phyloP scores from a whole-genome alignment of 2,888 invertebrate species.

The Eulithis testata region DNA sequence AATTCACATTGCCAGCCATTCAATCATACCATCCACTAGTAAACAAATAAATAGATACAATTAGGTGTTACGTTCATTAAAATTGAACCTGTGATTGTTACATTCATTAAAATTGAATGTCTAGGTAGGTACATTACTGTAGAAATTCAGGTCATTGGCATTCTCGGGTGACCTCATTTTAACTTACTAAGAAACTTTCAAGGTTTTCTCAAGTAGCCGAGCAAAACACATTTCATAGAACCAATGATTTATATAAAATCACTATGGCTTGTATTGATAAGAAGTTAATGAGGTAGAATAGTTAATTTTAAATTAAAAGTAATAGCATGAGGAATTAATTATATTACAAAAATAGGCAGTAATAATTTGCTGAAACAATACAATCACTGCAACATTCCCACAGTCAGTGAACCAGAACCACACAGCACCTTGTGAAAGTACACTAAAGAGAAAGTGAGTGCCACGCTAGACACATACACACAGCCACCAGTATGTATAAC shows the following conservation, averaged over 20 bases:
- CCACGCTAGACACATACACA: constrained; percentile 69
- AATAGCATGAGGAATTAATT: not conserved
- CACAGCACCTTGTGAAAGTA: constrained; percentile 82
- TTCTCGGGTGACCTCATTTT: constrained; percentile 53
- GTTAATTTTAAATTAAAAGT: not conserved
- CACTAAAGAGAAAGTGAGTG: constrained; percentile 82
- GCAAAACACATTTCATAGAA: constrained; percentile 27
- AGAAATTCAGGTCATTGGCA: constrained; percentile 54
- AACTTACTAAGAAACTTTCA: constrained; percentile 51
- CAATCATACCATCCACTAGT: no score
- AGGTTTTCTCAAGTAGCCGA: constrained; percentile 34
- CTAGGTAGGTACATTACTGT: not conserved
- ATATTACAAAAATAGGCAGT: not conserved
- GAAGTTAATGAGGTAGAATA: not conserved
- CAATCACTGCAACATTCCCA: constrained; percentile 45
- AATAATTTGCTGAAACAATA: constrained; percentile 14
- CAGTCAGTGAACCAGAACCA: constrained; percentile 73
- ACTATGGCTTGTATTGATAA: constrained; percentile 1
- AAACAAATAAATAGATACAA: no score
- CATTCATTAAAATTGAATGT: no score
- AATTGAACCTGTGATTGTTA: no score
- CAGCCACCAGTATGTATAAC: constrained; percentile 69
- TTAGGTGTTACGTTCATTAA: no score
- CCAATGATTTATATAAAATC: constrained; percentile 3
- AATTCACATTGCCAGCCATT: not conserved